These are phyloP conservation scores for Microctonus aethiopoides DNA, from an alignment of 2,888 invertebrate species.

Conservation along the genomic window DNA sequence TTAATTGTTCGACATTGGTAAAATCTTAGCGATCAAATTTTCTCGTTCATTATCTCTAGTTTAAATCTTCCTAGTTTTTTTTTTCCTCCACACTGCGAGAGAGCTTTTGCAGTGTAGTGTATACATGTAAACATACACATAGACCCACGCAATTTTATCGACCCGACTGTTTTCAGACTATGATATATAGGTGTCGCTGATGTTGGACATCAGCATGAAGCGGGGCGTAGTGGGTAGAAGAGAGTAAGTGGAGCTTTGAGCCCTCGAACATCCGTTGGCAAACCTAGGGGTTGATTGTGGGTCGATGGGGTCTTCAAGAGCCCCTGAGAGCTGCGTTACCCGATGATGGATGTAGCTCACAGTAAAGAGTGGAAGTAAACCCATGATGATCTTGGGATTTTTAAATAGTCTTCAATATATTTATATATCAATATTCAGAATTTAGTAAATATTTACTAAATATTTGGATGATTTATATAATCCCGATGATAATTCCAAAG, in stretches of 20 bases:
- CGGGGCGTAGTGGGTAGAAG: background rate
- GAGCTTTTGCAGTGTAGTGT: background rate
- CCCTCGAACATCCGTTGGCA: constrained; percentile 11
- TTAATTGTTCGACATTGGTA: constrained; percentile 17
- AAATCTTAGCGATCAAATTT: constrained; percentile 23
- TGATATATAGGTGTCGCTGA: background rate
- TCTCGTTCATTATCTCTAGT: no score
- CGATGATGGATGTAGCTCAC: background rate
- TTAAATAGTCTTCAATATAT: background rate
- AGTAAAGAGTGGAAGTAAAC: background rate
- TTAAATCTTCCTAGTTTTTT: no score
- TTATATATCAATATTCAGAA: background rate
- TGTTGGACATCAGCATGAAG: background rate
- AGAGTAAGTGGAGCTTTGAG: constrained; percentile 7
- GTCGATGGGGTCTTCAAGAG: constrained; percentile 17
- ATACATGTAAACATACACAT: background rate
- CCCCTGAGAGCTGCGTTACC: constrained; percentile 16
- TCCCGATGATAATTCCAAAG: no score
- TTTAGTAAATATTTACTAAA: no score
- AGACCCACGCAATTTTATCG: background rate
- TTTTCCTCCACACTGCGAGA: background rate
- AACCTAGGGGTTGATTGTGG: background rate
- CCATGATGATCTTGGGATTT: background rate
- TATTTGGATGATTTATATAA: no score
- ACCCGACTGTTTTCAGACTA: background rate